A percentile compares a stretch with the other conserved stretches of the same genome.
phyloP scores from a whole-genome alignment of 2,797 vertebrate species.

The Prunella strophiata region DNA sequence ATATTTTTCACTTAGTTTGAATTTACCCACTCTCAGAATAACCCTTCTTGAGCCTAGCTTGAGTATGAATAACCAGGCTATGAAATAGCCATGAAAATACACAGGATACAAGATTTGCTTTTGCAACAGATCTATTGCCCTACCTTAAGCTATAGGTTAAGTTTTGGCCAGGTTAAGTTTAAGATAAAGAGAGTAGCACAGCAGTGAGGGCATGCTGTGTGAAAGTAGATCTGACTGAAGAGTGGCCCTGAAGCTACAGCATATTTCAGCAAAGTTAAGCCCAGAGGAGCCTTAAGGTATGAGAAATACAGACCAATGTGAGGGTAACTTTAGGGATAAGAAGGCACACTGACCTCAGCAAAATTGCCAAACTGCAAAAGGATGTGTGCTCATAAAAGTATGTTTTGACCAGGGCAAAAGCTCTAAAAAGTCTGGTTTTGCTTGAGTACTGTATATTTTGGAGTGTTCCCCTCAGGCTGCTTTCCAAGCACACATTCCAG shows the following conservation, averaged over 20 bases:
- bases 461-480: background rate
- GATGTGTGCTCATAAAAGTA: background rate
- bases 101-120: background rate
- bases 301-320: background rate
- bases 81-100: background rate
- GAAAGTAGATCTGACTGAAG: background rate
- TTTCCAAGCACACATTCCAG: background rate
- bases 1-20: background rate
- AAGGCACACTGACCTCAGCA: background rate
- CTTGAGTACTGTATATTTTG: background rate
- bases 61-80: background rate
- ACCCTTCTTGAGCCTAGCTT: background rate
- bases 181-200: background rate
- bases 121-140: background rate
- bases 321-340: background rate
- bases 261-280: background rate
- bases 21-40: background rate
- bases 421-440: slow-evolving; percentile 6
- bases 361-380: background rate
- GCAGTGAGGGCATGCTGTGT: background rate
- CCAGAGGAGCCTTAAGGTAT: background rate
- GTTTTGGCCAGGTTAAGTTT: background rate
- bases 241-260: background rate
- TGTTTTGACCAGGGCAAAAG: background rate
- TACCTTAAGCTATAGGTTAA: background rate